Conservation (phyloP, 1,140 invertebrate genomes). For the Tetramorium parvispinum region DNA sequence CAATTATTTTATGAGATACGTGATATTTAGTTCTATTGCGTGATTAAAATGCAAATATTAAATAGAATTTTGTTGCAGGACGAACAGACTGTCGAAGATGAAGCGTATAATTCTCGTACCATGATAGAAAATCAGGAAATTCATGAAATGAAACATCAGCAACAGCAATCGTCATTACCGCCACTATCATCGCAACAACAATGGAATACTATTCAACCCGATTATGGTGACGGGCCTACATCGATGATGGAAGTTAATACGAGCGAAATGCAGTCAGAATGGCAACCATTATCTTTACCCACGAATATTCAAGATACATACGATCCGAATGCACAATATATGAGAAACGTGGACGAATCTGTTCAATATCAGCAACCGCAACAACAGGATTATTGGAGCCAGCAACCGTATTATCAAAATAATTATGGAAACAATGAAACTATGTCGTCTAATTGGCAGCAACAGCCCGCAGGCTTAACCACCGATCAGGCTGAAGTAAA, state of each 20-base stretch:
- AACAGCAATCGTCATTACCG: constrained; percentile 63
- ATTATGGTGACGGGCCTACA: constrained; percentile 73
- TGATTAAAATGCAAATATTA: not conserved
- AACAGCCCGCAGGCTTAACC: constrained; percentile 64
- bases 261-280: constrained; percentile 74
- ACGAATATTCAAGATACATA: constrained; percentile 75
- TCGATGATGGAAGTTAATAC: constrained; percentile 77
- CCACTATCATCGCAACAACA: constrained; percentile 64
- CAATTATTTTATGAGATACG: not conserved
- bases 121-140: constrained; percentile 57
- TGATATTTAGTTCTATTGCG: not conserved
- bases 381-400: constrained; percentile 83
- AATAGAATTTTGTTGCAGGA: constrained; percentile 62
- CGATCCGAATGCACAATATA: constrained; percentile 74
- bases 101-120: constrained; percentile 48
- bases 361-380: constrained; percentile 79
- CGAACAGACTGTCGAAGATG: constrained; percentile 78
- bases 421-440: constrained; percentile 74
- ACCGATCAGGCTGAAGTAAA: constrained; percentile 75
- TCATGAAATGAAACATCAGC: constrained; percentile 58
- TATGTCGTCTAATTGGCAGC: constrained; percentile 77
- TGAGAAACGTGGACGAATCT: constrained; percentile 68
- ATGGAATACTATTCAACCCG: constrained; percentile 69
- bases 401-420: constrained; percentile 81
- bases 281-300: constrained; percentile 80